Evolutionary conservation across 2,888 invertebrate genomes (phyloP), one percentile per base, ranked within the genome.

Genomic region (Drosophila robusta): DNA sequence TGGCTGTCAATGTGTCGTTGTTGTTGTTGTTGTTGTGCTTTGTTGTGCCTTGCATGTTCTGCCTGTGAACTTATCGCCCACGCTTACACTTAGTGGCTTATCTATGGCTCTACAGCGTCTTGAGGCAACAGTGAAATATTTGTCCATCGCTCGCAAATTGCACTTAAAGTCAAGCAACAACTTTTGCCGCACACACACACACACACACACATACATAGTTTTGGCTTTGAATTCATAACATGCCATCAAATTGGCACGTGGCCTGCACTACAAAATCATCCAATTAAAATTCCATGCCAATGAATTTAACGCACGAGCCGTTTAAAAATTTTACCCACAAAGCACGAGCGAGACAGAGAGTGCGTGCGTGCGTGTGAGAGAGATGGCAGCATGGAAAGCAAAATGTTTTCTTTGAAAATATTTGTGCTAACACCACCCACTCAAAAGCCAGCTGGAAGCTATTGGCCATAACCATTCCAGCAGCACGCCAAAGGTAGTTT

Each of bases 361-460:
- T 32, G 26, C 7, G 26, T 29, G 26, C 7, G 26, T 29, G 26
- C 5, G 39, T 4, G 12, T 4, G 50, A 12, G 46, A 12, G 41
- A 22, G 47, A 22, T 8, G 29, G 46, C 22, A 67, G 58, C 56
- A 44, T 46, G 62, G 58, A 64, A 68, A 60, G 65, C 77, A 66
- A 75, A 88, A 76, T 84, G 66, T 84, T 84, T 89, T 89, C 83
- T 87, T 87, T 84, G 84, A 77, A 83, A 84, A 84, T 83, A 83
- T 83, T 83, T 86, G 80, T 63, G 74, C 74, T 88, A 83, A 80
- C 83, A 83, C 86, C 88, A 67, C 42, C 62, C 61, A 56, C 47
- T 61, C 5, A 26, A 49, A 56, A 56, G 47, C 36, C 63, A 58
- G 74, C 74, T 58, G 50, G 9, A 41, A 72, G 68, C 49, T 60